Evolutionary conservation across 2,888 invertebrate species (phyloP).

Genomic region (Tillus elongatus): DNA sequence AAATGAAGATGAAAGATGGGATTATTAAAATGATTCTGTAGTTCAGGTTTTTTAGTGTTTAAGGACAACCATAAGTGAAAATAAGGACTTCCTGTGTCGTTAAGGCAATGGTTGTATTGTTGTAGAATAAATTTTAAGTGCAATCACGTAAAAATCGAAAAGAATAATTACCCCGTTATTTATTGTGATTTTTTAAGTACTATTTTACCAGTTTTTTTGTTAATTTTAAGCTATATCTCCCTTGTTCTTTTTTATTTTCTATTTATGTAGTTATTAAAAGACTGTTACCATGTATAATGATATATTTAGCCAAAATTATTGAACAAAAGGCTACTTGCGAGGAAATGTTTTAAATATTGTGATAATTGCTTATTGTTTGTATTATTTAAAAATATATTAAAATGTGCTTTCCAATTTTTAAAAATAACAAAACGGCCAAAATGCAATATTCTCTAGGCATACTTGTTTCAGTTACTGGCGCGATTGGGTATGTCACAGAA

Average conservation of each 20-base stretch:
- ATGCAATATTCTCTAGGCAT: slow-evolving; percentile 31
- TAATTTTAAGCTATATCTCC: slow-evolving; percentile 16
- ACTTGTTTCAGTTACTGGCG: too few relatives aligned
- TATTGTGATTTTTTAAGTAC: slow-evolving; percentile 36
- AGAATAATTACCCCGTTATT: slow-evolving; percentile 31
- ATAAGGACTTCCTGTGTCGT: too few relatives aligned
- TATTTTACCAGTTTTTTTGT: slow-evolving; percentile 25
- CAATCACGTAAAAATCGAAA: slow-evolving; percentile 33
- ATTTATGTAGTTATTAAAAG: slow-evolving; percentile 41
- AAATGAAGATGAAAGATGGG: slow-evolving; percentile 55
- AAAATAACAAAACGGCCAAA: slow-evolving; percentile 32
- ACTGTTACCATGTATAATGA: slow-evolving; percentile 43
- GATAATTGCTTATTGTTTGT: slow-evolving; percentile 38
- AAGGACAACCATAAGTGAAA: too few relatives aligned
- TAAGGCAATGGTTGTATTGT: slow-evolving; percentile 8
- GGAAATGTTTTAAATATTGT: slow-evolving; percentile 43
- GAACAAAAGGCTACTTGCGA: slow-evolving; percentile 33
- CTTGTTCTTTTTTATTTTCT: slow-evolving; percentile 23
- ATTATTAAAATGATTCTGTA: slow-evolving; percentile 42
- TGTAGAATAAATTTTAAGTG: slow-evolving; percentile 26
- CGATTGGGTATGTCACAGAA: too few relatives aligned
- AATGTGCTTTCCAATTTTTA: slow-evolving; percentile 34
- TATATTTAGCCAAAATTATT: slow-evolving; percentile 32
- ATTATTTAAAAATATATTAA: slow-evolving; percentile 23
- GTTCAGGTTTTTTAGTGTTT: slow-evolving; percentile 17